Percentiles rank a stretch among this genome's conserved stretches.
Evolutionary conservation across 1,140 invertebrate genomes (phyloP).

Genomic region (Triops longicaudatus): DNA sequence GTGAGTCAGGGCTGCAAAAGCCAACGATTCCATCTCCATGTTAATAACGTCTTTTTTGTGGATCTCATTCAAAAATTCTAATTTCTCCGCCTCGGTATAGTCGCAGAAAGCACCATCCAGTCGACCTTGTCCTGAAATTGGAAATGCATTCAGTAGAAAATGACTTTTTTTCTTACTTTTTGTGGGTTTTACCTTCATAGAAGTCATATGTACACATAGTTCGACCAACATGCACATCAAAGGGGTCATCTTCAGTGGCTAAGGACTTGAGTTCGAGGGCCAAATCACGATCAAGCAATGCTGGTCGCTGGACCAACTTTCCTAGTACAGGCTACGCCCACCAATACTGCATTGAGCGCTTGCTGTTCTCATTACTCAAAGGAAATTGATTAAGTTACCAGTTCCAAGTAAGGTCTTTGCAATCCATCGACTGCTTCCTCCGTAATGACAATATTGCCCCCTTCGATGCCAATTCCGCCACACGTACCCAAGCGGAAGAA

Average conservation of each 20-base stretch:
- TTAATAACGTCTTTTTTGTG: constrained; percentile 76
- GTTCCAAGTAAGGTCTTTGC: constrained; percentile 56
- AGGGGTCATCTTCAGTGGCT: constrained; percentile 61
- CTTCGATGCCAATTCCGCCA: constrained; percentile 81
- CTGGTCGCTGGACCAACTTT: constrained; percentile 67
- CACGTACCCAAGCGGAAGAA: constrained; percentile 90
- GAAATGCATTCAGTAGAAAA: neutral
- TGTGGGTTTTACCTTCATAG: constrained; percentile 76
- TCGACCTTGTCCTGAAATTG: constrained; percentile 64
- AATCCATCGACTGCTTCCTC: constrained; percentile 77
- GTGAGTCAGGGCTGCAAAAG: constrained; percentile 87
- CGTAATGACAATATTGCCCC: constrained; percentile 78
- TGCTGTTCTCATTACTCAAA: neutral
- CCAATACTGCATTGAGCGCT: constrained; percentile 14
- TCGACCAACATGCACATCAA: constrained; percentile 76
- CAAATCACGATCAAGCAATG: constrained; percentile 70
- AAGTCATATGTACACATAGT: constrained; percentile 96
- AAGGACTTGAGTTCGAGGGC: constrained; percentile 65
- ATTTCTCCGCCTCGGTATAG: constrained; percentile 79
- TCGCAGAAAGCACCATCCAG: constrained; percentile 96
- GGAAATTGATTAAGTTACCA: constrained; percentile 42
- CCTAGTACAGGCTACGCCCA: constrained; percentile 72
- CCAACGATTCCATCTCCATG: constrained; percentile 95
- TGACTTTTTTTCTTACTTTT: neutral
- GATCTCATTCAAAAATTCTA: constrained; percentile 71